A percentile compares a stretch with the other conserved stretches of the same genome.
Conservation (phyloP, 2,888 invertebrate species). For the Unio delphinus region DNA sequence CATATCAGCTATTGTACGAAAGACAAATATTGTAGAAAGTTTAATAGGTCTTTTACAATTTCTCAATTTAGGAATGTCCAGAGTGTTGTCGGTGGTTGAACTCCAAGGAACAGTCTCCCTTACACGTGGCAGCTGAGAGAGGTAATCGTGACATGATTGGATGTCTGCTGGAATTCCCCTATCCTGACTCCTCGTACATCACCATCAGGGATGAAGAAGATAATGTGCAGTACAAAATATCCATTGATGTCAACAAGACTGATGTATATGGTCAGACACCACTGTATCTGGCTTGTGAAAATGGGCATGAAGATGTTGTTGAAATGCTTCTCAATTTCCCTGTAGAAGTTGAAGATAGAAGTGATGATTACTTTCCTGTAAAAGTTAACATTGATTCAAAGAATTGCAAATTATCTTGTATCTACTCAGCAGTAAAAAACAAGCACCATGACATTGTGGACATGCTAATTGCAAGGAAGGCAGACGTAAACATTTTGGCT, state of each 20-base stretch:
- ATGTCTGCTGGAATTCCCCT: slow-evolving; percentile 83
- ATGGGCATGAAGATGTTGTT: slow-evolving; percentile 58
- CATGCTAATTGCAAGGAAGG: slow-evolving; percentile 82
- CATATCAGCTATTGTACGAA: neutral
- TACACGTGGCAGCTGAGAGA: slow-evolving; percentile 93
- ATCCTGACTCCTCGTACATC: slow-evolving; percentile 81
- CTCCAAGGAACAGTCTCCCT: slow-evolving; percentile 93
- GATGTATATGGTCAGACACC: slow-evolving; percentile 85
- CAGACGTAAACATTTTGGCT: slow-evolving; percentile 83
- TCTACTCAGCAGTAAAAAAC: slow-evolving; percentile 59
- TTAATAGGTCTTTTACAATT: neutral
- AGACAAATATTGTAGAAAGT: neutral
- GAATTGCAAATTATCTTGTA: slow-evolving; percentile 47
- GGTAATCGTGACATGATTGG: slow-evolving; percentile 86
- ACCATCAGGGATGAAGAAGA: slow-evolving; percentile 76
- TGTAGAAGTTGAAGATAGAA: slow-evolving; percentile 20
- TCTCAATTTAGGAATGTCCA: slow-evolving; percentile 80
- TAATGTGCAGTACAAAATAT: slow-evolving; percentile 78
- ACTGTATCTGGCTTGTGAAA: slow-evolving; percentile 85
- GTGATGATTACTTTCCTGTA: slow-evolving; percentile 17
- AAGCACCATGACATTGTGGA: slow-evolving; percentile 80
- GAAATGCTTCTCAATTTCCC: slow-evolving; percentile 40
- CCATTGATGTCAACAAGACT: slow-evolving; percentile 91
- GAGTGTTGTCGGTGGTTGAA: slow-evolving; percentile 86
- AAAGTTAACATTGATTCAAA: slow-evolving; percentile 27